phyloP scores from a whole-genome alignment of 2,113 vertebrate genomes.

The Lophotis ruficrista region DNA sequence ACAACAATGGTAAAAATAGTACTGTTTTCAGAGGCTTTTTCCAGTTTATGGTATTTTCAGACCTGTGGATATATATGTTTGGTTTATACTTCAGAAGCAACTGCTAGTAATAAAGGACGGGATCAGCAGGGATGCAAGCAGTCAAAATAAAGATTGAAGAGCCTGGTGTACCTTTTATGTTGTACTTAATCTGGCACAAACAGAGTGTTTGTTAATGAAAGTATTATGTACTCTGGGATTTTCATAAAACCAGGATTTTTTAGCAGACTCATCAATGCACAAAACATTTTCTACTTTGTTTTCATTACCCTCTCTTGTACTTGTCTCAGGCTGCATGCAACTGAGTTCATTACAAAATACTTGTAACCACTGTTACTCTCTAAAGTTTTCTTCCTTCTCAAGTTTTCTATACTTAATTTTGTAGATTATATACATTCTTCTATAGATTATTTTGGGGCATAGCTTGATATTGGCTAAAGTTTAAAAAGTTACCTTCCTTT shows the following conservation, averaged over 20 bases:
- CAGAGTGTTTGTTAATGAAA: background rate
- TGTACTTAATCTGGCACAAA: background rate
- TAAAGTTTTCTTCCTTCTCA: background rate
- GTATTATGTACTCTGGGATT: background rate
- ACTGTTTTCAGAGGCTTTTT: background rate
- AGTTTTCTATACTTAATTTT: background rate
- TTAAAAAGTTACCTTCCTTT: too few species aligned
- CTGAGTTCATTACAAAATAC: background rate
- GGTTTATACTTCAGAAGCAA: background rate
- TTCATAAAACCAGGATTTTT: background rate
- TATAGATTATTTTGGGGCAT: too few species aligned
- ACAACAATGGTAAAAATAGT: background rate
- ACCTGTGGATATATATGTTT: background rate
- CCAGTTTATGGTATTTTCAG: background rate
- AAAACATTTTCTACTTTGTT: background rate
- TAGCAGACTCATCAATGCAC: background rate
- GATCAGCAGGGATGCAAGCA: background rate
- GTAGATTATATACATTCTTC: too few species aligned
- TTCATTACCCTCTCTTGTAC: background rate
- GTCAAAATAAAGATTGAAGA: background rate
- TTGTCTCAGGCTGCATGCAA: background rate
- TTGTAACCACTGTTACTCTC: background rate
- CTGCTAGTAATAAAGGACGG: too few species aligned
- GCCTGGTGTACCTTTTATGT: accelerated
- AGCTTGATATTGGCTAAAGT: too few species aligned